phyloP scores from a whole-genome alignment of 2,113 vertebrate genomes.

The Dromaius novaehollandiae region DNA sequence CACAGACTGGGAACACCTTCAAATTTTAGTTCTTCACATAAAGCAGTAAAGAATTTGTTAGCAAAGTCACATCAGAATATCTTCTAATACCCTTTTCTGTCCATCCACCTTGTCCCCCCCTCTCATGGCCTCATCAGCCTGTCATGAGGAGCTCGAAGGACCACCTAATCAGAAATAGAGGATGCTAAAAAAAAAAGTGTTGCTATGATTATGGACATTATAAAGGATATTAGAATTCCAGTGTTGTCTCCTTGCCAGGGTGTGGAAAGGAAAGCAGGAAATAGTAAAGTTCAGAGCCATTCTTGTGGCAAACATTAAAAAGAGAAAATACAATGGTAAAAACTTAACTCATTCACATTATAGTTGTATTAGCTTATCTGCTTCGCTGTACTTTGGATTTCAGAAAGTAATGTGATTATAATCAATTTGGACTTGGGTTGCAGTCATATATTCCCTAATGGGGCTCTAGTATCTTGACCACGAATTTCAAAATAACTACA shows the following conservation, averaged over 20 bases:
- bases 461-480: slow-evolving; percentile 38
- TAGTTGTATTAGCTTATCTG: background rate
- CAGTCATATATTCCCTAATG: slow-evolving; percentile 31
- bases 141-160: background rate
- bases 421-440: slow-evolving; percentile 51
- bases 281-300: background rate
- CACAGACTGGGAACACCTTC: background rate
- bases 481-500: slow-evolving; percentile 72
- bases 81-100: background rate
- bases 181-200: background rate
- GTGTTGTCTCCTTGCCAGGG: background rate
- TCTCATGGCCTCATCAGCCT: background rate
- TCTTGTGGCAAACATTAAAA: background rate
- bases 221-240: background rate
- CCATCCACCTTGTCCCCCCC: background rate
- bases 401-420: slow-evolving; percentile 2
- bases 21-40: background rate
- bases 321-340: background rate
- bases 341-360: background rate
- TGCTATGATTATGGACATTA: background rate
- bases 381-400: background rate
- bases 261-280: background rate
- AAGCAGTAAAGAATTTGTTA: background rate
- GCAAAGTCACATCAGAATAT: accelerated
- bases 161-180: background rate